Percentiles rank a stretch among this genome's conserved stretches.
These are phyloP conservation scores for Lamprotornis superbus DNA, from an alignment of 2,113 vertebrate species.

Conservation along the genomic window DNA sequence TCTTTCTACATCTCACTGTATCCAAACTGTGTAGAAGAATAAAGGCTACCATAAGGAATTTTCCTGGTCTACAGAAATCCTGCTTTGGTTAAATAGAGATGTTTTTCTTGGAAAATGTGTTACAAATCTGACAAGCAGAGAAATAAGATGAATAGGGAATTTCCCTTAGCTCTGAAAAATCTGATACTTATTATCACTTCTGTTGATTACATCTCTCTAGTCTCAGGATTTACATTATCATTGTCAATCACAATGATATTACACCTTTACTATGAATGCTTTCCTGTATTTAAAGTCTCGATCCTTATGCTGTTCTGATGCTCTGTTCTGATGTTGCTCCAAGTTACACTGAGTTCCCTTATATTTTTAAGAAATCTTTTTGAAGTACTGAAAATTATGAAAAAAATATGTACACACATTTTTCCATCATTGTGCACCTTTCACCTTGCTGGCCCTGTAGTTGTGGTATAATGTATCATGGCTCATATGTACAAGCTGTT, in stretches of 20 bases:
- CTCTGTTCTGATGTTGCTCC: not conserved
- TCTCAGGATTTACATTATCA: not conserved
- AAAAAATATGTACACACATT: not conserved
- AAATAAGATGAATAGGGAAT: not conserved
- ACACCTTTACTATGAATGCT: not conserved
- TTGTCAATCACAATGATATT: not conserved
- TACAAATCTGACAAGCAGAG: not conserved
- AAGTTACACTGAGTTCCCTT: not conserved
- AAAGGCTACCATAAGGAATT: not conserved
- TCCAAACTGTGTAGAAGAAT: not conserved
- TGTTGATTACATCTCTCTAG: not conserved
- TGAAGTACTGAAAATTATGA: not conserved
- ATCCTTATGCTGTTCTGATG: not conserved
- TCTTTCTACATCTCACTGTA: not conserved
- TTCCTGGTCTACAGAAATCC: not conserved
- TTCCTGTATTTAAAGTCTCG: not conserved
- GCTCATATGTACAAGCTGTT: not conserved
- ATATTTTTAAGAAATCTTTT: not conserved
- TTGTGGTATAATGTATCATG: not conserved
- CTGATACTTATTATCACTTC: not conserved
- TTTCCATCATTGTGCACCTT: not conserved
- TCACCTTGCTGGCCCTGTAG: not conserved
- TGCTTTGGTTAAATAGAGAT: not conserved
- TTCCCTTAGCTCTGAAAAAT: not conserved
- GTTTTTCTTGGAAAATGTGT: not conserved